Conservation (phyloP, 2,888 invertebrate genomes). For the Resseliella maxima region DNA sequence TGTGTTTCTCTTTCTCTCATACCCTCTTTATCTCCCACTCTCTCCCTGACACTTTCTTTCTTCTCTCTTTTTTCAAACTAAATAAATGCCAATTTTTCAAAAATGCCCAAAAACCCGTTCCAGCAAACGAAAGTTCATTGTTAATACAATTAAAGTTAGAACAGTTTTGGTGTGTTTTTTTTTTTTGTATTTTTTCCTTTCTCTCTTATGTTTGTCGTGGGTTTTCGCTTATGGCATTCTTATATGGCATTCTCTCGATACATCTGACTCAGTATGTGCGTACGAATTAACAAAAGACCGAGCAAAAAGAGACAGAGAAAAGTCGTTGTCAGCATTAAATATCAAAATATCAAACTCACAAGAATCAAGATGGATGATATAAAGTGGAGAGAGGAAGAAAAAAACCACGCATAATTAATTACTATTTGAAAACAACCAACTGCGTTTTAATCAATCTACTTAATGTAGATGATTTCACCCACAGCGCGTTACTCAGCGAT, state of each 20-base stretch:
- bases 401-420: constrained; percentile 30
- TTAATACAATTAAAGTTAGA: too few species aligned
- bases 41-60: too few species aligned
- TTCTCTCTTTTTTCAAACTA: too few species aligned
- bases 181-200: background rate
- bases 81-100: too few species aligned
- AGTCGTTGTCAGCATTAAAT: background rate
- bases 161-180: background rate
- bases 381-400: background rate
- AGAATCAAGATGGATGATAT: background rate
- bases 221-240: too few species aligned
- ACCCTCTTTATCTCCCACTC: too few species aligned
- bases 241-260: too few species aligned
- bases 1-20: background rate
- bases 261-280: too few species aligned
- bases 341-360: background rate
- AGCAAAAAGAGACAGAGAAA: too few species aligned
- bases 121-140: too few species aligned
- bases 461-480: constrained; percentile 4
- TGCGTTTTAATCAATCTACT: constrained; percentile 51
- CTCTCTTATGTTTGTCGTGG: too few species aligned
- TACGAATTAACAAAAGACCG: background rate
- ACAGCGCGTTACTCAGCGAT: background rate
- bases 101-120: too few species aligned
- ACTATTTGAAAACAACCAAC: constrained; percentile 41